phyloP scores from a whole-genome alignment of 2,797 vertebrate genomes.

The Enteromius treurensis region DNA sequence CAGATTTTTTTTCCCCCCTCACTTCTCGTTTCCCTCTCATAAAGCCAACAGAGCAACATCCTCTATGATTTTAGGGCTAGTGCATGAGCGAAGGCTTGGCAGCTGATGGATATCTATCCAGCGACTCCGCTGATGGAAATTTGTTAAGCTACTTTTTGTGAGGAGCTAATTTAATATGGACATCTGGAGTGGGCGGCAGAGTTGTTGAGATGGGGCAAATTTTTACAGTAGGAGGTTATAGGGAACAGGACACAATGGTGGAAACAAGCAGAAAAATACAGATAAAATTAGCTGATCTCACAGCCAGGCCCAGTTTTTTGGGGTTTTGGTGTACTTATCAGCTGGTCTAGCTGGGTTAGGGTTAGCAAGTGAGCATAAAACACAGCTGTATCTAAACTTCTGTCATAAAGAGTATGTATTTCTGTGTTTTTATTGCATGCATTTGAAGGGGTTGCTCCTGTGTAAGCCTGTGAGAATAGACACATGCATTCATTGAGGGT shows the following conservation, averaged over 20 bases:
- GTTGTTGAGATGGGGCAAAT: not conserved
- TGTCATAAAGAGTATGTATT: not conserved
- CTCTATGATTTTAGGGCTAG: slow-evolving; percentile 45
- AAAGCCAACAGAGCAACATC: slow-evolving; percentile 32
- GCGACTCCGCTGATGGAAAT: slow-evolving; percentile 31
- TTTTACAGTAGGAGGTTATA: slow-evolving; percentile 1
- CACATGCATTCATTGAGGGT: not conserved
- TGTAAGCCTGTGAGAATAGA: not conserved
- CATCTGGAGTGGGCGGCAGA: slow-evolving; percentile 21
- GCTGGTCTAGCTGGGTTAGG: not conserved
- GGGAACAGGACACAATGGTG: not conserved
- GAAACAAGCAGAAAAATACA: not conserved
- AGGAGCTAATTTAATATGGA: slow-evolving; percentile 33
- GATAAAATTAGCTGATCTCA: not conserved
- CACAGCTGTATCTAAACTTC: not conserved
- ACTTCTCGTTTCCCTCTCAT: slow-evolving; percentile 52
- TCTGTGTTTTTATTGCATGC: not conserved
- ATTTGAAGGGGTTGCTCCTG: not conserved
- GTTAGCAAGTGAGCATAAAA: not conserved
- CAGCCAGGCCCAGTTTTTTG: not conserved
- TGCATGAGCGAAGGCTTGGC: slow-evolving; percentile 25
- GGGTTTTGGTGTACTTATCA: not conserved
- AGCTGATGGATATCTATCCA: slow-evolving; percentile 46
- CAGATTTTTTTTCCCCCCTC: not conserved
- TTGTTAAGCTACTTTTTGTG: slow-evolving; percentile 36